Percentiles rank a stretch among this genome's conserved stretches.
These are phyloP conservation scores for Limnephilus rhombicus DNA, from an alignment of 2,888 invertebrate species.

Conservation along the genomic window DNA sequence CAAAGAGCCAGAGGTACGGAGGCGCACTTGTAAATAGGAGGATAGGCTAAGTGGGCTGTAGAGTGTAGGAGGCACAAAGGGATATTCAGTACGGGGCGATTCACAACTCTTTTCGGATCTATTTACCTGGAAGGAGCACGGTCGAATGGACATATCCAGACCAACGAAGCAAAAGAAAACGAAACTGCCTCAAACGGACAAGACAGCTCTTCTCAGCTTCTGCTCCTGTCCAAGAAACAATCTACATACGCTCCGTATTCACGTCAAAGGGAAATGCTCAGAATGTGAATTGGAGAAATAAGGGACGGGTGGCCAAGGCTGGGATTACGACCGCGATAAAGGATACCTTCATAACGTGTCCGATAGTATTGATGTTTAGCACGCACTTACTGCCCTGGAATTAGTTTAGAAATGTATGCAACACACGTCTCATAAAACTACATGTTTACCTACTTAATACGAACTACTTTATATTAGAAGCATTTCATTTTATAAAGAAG, in stretches of 20 bases:
- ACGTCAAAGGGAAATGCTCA: not conserved
- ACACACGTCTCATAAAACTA: not conserved
- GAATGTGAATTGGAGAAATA: conserved; percentile 11
- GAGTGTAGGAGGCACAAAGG: conserved; percentile 55
- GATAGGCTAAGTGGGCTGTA: conserved; percentile 27
- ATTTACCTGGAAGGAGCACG: conserved; percentile 66
- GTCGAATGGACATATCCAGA: conserved; percentile 62
- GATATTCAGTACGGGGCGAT: conserved; percentile 56
- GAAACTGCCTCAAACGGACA: conserved; percentile 52
- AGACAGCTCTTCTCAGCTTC: conserved; percentile 7
- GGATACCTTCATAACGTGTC: not conserved
- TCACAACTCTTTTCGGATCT: conserved; percentile 64
- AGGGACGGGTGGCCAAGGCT: not conserved
- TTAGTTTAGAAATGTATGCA: not conserved
- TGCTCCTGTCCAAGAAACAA: conserved; percentile 1
- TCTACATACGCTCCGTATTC: not conserved
- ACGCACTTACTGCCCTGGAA: not conserved
- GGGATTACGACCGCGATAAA: not conserved
- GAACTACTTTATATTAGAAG: not conserved
- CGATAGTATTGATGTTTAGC: not conserved
- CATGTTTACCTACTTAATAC: not conserved
- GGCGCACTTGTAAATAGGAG: conserved; percentile 50
- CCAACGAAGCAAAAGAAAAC: conserved; percentile 62
- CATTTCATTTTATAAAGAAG: not conserved
- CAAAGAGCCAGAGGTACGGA: conserved; percentile 43